phyloP scores from a whole-genome alignment of 2,888 invertebrate genomes.

The Tuta absoluta region DNA sequence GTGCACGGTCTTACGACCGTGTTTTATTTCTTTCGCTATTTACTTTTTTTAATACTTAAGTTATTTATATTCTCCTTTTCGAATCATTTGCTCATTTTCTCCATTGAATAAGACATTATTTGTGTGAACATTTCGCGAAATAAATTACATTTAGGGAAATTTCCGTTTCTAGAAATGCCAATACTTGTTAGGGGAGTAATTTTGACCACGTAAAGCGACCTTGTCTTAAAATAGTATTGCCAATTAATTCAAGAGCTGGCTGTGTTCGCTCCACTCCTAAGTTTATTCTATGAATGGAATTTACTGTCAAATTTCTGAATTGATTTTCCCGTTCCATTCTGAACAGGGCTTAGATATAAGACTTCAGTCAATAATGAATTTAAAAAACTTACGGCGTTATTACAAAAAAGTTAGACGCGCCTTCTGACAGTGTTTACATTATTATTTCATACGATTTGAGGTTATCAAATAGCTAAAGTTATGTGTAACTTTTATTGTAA shows the following conservation, averaged over 20 bases:
- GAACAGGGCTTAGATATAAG: background rate
- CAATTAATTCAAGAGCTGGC: conserved; percentile 56
- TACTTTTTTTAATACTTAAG: conserved; percentile 5
- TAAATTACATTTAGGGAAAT: background rate
- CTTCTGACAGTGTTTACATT: no score
- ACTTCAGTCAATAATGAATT: background rate
- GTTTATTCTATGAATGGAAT: conserved; percentile 53
- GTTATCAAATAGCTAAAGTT: no score
- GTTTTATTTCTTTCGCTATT: conserved; percentile 5
- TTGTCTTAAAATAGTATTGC: conserved; percentile 54
- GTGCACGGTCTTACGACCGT: background rate
- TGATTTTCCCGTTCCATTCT: background rate
- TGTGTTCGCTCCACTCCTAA: conserved; percentile 32
- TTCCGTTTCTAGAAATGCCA: background rate
- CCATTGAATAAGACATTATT: background rate
- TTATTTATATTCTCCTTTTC: background rate
- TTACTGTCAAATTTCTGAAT: conserved; percentile 51
- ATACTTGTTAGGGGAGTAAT: conserved; percentile 35
- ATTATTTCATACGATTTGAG: no score
- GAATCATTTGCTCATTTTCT: background rate
- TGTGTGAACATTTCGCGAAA: background rate
- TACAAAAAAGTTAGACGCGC: no score
- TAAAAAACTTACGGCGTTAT: no score
- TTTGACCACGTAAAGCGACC: conserved; percentile 53
- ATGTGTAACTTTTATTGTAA: no score